Conservation (phyloP, 53 echinoderm and acorn worm genomes). For the Patiria pectinifera region DNA sequence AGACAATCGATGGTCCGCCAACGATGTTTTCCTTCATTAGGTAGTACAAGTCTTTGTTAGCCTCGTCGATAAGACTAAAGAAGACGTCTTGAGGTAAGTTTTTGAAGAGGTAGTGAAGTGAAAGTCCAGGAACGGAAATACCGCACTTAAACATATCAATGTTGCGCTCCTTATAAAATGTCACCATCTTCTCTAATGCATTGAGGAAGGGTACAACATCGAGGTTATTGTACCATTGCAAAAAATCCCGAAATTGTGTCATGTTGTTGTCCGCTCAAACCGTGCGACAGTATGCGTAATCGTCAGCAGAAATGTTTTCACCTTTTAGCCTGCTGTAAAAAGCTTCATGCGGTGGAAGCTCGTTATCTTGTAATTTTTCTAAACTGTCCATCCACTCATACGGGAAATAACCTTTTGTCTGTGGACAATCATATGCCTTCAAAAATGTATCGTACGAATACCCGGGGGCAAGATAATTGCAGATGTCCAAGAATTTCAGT, state of each 20-base stretch:
- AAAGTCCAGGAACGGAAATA: constrained; percentile 54
- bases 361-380: neutral
- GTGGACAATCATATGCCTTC: constrained; percentile 17
- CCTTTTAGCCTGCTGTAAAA: constrained; percentile 51
- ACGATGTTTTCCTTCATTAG: constrained; percentile 63
- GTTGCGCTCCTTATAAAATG: constrained; percentile 12
- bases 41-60: constrained; percentile 62
- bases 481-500: constrained; percentile 53
- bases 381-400: constrained; percentile 61
- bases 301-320: constrained; percentile 28
- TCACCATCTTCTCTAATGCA: constrained; percentile 49
- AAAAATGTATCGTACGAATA: constrained; percentile 57
- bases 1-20: constrained; percentile 74
- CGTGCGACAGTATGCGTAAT: constrained; percentile 37
- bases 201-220: constrained; percentile 63
- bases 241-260: constrained; percentile 41
- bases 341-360: constrained; percentile 50
- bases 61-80: constrained; percentile 16
- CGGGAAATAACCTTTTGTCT: constrained; percentile 49
- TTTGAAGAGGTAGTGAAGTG: constrained; percentile 49
- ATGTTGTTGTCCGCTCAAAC: constrained; percentile 50
- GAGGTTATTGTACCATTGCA: constrained; percentile 70
- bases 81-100: neutral
- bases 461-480: constrained; percentile 53
- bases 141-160: constrained; percentile 56